These are phyloP conservation scores for Montipora efflorescens DNA, from an alignment of 64 coral and sea anemone genomes.

Conservation along the genomic window DNA sequence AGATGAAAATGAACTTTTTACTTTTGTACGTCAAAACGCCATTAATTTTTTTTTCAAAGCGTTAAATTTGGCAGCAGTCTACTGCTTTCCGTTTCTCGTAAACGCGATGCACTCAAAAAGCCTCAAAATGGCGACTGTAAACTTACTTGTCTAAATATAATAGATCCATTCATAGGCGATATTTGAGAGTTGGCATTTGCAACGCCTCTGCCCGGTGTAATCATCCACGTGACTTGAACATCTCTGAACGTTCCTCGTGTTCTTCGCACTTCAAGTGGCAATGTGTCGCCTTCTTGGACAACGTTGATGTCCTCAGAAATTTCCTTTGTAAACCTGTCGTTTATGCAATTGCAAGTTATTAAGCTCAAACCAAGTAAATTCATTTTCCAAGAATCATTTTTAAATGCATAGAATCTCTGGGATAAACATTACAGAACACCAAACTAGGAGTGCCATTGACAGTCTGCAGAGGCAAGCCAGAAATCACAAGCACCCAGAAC, in stretches of 20 bases:
- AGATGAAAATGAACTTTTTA: no score
- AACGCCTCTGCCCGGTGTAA: slow-evolving; percentile 8
- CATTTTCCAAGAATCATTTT: not conserved
- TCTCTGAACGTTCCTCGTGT: slow-evolving; percentile 62
- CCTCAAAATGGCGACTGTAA: not conserved
- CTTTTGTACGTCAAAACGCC: no score
- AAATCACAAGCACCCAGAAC: no score
- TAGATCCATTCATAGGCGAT: slow-evolving; percentile 76
- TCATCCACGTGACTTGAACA: slow-evolving; percentile 77
- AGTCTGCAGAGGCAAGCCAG: no score
- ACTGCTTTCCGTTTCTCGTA: no score
- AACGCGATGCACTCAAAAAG: not conserved
- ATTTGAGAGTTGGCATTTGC: slow-evolving; percentile 45
- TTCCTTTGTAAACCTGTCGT: slow-evolving; percentile 46
- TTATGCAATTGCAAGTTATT: not conserved
- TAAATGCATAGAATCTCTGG: no score
- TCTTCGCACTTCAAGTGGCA: slow-evolving; percentile 76
- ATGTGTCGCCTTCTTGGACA: slow-evolving; percentile 77
- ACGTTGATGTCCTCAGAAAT: slow-evolving; percentile 52
- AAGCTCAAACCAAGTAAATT: not conserved
- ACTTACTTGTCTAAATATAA: slow-evolving; percentile 79
- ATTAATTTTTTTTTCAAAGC: no score
- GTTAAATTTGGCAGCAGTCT: no score
- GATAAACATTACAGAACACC: no score
- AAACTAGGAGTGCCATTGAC: no score